phyloP scores from a whole-genome alignment of 2,797 vertebrate genomes.

The Propithecus deckenii region DNA sequence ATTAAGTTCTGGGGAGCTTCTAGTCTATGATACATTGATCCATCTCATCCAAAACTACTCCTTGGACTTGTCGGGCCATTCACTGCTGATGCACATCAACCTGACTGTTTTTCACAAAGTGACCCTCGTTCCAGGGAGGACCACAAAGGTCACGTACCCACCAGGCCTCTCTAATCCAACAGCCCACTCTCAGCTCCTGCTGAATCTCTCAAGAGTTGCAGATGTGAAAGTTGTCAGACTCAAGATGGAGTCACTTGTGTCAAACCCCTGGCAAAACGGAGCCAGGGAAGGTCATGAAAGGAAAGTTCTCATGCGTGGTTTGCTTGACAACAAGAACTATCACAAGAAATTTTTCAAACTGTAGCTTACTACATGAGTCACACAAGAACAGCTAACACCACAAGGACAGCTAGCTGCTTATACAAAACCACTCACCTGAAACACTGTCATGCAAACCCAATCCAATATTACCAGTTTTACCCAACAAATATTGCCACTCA shows the following conservation, averaged over 20 bases:
- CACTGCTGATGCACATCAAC: background rate
- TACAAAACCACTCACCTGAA: background rate
- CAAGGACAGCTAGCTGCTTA: background rate
- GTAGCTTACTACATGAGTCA: background rate
- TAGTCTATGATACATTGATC: too few relatives aligned
- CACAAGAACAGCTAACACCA: background rate
- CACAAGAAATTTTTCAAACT: background rate
- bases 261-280: background rate
- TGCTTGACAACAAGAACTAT: background rate
- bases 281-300: background rate
- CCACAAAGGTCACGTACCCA: background rate
- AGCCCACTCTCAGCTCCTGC: background rate
- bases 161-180: background rate
- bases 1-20: background rate
- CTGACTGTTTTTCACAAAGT: background rate
- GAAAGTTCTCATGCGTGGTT: background rate
- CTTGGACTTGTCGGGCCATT: background rate
- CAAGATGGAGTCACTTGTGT: background rate
- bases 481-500: background rate
- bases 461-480: background rate
- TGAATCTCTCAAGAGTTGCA: background rate
- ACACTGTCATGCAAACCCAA: background rate
- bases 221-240: background rate
- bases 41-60: background rate
- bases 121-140: background rate